Conservation (phyloP, 2,888 invertebrate species). For the Dorcus parallelipipedus region DNA sequence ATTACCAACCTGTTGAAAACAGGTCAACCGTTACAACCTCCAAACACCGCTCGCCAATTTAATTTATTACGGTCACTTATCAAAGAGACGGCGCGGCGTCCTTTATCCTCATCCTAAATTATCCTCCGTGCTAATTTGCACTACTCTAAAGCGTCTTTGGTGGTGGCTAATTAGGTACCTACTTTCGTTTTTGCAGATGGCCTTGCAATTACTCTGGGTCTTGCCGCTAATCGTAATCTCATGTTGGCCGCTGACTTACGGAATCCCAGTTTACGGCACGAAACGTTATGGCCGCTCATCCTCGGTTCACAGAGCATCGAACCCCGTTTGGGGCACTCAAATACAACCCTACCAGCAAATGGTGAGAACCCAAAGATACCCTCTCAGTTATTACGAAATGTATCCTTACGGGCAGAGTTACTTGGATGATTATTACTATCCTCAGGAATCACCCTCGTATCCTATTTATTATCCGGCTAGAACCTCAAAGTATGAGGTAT, state of each 20-base stretch:
- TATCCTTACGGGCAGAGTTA: constrained; percentile 54
- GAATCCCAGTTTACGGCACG: constrained; percentile 46
- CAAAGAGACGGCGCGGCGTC: not conserved
- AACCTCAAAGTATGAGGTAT: constrained; percentile 51
- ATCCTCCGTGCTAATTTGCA: not conserved
- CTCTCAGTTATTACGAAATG: constrained; percentile 47
- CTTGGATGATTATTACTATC: constrained; percentile 52
- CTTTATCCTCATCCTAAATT: too few species aligned
- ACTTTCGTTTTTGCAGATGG: constrained; percentile 34
- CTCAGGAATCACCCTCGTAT: constrained; percentile 36
- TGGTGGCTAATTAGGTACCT: not conserved
- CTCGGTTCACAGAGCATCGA: constrained; percentile 18
- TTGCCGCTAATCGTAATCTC: constrained; percentile 40
- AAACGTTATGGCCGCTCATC: constrained; percentile 43
- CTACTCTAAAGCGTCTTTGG: not conserved
- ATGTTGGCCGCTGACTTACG: constrained; percentile 30
- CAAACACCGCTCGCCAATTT: too few species aligned
- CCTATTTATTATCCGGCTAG: constrained; percentile 47
- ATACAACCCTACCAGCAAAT: constrained; percentile 36
- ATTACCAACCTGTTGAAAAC: not conserved
- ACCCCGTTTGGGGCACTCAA: constrained; percentile 30
- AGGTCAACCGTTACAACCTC: too few species aligned
- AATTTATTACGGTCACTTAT: not conserved
- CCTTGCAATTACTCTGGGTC: constrained; percentile 36
- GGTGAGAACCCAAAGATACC: constrained; percentile 48